These are phyloP conservation scores for Hyaena hyaena DNA, from an alignment of 2,113 vertebrate genomes.

Conservation along the genomic window DNA sequence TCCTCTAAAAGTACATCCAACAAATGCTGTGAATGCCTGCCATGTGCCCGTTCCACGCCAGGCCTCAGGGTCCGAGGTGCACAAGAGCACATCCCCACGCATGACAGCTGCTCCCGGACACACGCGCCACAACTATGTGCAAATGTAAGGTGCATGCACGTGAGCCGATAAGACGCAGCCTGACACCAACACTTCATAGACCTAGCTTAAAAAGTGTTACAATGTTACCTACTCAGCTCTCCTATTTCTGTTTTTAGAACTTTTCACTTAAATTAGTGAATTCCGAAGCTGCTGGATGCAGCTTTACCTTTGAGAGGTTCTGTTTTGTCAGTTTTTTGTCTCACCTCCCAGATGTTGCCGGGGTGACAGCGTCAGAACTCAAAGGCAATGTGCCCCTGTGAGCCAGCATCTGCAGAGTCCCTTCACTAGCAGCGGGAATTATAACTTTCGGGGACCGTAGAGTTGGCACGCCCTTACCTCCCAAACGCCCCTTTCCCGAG, in stretches of 20 bases:
- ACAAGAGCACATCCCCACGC: rapidly evolving
- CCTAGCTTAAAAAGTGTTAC: neutral
- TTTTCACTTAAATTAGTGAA: neutral
- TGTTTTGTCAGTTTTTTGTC: neutral
- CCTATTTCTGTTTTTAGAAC: neutral
- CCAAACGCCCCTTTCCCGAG: neutral
- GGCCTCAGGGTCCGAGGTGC: neutral
- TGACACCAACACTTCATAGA: neutral
- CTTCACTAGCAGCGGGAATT: neutral
- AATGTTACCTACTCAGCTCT: neutral
- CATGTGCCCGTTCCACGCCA: rapidly evolving
- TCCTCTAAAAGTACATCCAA: neutral
- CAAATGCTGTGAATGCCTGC: neutral
- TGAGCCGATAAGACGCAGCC: neutral
- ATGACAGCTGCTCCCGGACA: neutral
- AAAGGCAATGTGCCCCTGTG: neutral
- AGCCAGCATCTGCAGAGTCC: neutral
- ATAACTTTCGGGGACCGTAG: rapidly evolving
- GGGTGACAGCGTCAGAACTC: neutral
- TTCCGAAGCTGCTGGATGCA: neutral
- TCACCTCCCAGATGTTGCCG: neutral
- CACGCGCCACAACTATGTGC: rapidly evolving
- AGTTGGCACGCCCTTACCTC: neutral
- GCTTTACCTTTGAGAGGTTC: neutral
- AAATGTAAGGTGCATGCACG: neutral